A percentile compares a stretch with the other conserved stretches of the same genome.
phyloP scores from a whole-genome alignment of 2,888 invertebrate species.

The Caenorhabditis macrosperma region DNA sequence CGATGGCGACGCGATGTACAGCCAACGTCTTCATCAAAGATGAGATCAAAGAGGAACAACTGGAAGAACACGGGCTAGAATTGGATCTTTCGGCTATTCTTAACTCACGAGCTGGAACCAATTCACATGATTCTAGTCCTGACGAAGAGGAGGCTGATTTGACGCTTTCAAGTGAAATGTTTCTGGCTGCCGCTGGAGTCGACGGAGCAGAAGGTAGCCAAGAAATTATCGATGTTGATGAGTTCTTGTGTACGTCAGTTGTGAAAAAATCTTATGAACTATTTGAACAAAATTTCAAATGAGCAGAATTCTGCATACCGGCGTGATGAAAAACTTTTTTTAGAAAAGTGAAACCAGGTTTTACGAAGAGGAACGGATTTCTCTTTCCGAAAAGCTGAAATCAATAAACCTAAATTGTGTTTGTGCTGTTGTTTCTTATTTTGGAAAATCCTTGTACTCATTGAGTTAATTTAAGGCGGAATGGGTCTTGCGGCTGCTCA shows the following conservation, averaged over 20 bases:
- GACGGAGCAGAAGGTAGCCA: constrained; percentile 40
- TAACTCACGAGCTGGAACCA: constrained; percentile 10
- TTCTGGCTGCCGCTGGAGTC: constrained; percentile 5
- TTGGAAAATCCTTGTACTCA: background rate
- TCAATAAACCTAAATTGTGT: too few relatives aligned
- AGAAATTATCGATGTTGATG: constrained; percentile 32
- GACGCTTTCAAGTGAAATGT: constrained; percentile 27
- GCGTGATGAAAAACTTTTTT: constrained; percentile 20
- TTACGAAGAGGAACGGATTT: too few relatives aligned
- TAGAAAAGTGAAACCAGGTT: too few relatives aligned
- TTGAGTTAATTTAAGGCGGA: constrained; percentile 25
- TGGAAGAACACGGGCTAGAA: constrained; percentile 31
- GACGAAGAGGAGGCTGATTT: constrained; percentile 44
- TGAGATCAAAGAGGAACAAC: constrained; percentile 51
- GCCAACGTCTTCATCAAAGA: constrained; percentile 53
- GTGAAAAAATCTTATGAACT: background rate
- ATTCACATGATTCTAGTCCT: constrained; percentile 47
- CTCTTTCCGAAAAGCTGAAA: too few relatives aligned
- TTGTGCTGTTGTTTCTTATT: background rate
- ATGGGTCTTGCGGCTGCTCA: constrained; percentile 64
- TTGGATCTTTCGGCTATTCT: constrained; percentile 10
- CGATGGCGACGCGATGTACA: constrained; percentile 42
- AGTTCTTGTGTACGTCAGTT: constrained; percentile 23
- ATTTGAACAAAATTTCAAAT: too few relatives aligned
- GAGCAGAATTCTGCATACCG: background rate